Conservation (phyloP, 2,888 invertebrate genomes). For the Alcis repandata region DNA sequence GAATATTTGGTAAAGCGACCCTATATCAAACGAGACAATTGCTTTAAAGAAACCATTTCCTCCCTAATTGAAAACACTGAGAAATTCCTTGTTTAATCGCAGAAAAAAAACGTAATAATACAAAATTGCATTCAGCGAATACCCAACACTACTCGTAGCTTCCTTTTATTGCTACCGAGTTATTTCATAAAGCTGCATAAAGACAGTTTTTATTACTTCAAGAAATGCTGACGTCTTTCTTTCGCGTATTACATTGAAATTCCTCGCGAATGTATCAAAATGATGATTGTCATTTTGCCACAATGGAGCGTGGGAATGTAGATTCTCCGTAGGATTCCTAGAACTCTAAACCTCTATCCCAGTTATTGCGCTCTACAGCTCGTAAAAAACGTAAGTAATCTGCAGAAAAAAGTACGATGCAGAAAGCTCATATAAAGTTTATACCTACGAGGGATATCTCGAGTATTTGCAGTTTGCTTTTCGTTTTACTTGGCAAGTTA, state of each 20-base stretch:
- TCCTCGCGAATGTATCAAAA: conserved; percentile 37
- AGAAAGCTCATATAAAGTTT: conserved; percentile 2
- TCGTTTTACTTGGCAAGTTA: too few species aligned
- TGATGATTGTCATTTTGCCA: conserved; percentile 45
- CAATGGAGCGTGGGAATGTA: conserved; percentile 46
- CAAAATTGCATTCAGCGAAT: conserved; percentile 1
- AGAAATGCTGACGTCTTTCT: conserved; percentile 21
- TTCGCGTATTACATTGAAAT: conserved; percentile 39
- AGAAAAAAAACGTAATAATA: neutral
- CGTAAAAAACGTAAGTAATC: conserved; percentile 24
- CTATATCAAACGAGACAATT: conserved; percentile 15
- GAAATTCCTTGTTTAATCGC: neutral
- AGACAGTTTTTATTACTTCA: conserved; percentile 16
- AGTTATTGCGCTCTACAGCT: conserved; percentile 35
- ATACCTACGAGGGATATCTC: neutral
- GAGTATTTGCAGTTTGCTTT: neutral
- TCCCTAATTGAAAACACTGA: neutral
- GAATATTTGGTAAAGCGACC: conserved; percentile 12
- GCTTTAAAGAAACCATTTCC: neutral
- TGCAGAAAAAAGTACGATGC: conserved; percentile 21
- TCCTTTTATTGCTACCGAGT: neutral
- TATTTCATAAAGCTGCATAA: conserved; percentile 9
- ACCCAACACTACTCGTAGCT: neutral
- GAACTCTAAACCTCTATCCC: conserved; percentile 37
- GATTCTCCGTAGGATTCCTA: conserved; percentile 42